Base-by-base conservation (phyloP, 2,113 vertebrate genomes). In the Pangasianodon gigas region DNA sequence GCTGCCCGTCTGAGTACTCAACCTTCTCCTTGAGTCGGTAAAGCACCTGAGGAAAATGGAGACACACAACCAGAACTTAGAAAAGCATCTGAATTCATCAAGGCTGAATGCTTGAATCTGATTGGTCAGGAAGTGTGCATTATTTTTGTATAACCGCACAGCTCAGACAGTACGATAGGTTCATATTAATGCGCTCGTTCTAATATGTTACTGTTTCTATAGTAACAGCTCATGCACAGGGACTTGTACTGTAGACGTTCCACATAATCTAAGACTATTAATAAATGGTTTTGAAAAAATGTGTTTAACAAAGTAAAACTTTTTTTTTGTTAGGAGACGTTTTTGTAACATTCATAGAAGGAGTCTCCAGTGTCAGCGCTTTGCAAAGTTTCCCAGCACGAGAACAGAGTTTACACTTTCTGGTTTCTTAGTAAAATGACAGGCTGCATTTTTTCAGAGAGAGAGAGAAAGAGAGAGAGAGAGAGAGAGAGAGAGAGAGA, bases 21-120 rank as follows among this genome's bases (percentile, higher is more conserved):
- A 97, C 96, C 90, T 97, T 98, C 94, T 98, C 97, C 92, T 98
- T 99, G 75, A 98, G 95, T 93, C 97, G 96, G 93, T 97, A 98
- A 85, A 99, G 95, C 95, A 99, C 97, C 98, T 99, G 93, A 32
- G 91, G 69, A 93, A 91, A 90, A 1, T 56, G 71, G 94, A 18
- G 93, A 84, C 19, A 90, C 87, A 56, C 6, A 56, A 56, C 14
- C 3, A 4, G 14, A 56, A 67, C 29, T 52, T 18, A 71, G 41
- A 62, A 10, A 75, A 74, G 37, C 69, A 41, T 74, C 69, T 74
- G 16, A 74, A 74, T 74, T 21, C 37, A 41, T 3, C n/a, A 16
- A 32, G n/a, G 21, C 60, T 62, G 60, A 3, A 60, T 67, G 8
- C 26, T 67, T 21, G 18, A 29, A 75, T 44, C 69, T 41, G 69